Evolutionary conservation across 2,888 invertebrate species (phyloP), one percentile per base, ranked within the genome.

Genomic region (Archips crataeganus): DNA sequence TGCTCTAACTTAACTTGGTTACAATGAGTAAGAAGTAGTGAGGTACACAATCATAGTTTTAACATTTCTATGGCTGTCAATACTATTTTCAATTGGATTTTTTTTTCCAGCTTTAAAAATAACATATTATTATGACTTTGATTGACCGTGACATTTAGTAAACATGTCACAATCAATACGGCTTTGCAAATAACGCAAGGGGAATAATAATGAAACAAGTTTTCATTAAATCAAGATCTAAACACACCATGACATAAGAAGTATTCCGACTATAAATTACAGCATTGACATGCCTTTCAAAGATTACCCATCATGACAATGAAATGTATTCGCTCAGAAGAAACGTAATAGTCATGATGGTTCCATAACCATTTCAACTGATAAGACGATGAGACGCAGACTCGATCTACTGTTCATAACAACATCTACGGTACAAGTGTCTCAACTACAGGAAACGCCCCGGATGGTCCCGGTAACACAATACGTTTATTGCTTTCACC

Each of bases 321-420:
- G 57, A 57, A 32, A 32, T 57, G 32, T 6, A 57, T 57, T 57
- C 32, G 32, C 32, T 11, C 10, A 3, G 57, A 57, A 57, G 32
- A 54, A 3, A 57, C 57, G 32, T 57, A 57, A 57, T 13, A 57
- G 57, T 57, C 57, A 57, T 57, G 57, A n/a, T 57, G 57, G 57
- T 11, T 3, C 32, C 57, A 32, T 57, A 32, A 57, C 32, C 11
- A 11, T 23, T 32, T 10, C 32, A 57, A 10, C 10, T 11, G 11
- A 4, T 32, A 57, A n/a, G 49, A n/a, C 1, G 32, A 57, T 45
- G 11, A 45, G 3, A 57, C 11, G 2, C 10, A 4, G 32, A 32
- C 32, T 57, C 32, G 57, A 11, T 57, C 3, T 11, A 1, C 32
- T 32, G 11, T 57, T 57, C 57, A 11, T 11, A 57, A 11, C 57